phyloP scores from a whole-genome alignment of 2,797 vertebrate species.

The Pterois miles region DNA sequence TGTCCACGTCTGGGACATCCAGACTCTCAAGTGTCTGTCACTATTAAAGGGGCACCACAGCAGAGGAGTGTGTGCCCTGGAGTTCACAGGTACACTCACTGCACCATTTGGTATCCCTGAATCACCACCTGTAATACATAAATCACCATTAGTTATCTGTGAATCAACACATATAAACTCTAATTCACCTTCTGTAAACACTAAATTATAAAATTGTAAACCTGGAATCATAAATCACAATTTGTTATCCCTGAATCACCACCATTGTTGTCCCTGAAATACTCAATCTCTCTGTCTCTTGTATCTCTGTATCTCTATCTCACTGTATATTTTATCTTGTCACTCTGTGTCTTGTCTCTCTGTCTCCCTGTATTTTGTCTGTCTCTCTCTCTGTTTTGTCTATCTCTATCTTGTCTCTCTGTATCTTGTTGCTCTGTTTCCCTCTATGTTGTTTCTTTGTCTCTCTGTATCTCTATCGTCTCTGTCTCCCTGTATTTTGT shows the following conservation, averaged over 20 bases:
- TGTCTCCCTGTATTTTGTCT: too few species aligned
- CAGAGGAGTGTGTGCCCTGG: slow-evolving; percentile 92
- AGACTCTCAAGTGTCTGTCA: slow-evolving; percentile 93
- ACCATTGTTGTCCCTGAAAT: too few species aligned
- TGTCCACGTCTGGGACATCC: slow-evolving; percentile 94
- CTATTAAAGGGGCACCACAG: slow-evolving; percentile 93
- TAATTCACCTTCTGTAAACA: neutral
- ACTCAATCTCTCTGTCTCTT: neutral
- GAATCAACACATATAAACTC: neutral
- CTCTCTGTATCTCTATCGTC: neutral
- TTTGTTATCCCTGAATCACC: neutral
- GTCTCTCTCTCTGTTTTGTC: too few species aligned
- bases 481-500: neutral
- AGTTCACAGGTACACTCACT: slow-evolving; percentile 89
- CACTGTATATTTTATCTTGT: too few species aligned
- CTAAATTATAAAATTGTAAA: too few species aligned
- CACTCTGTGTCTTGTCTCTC: too few species aligned
- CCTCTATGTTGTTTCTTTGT: neutral
- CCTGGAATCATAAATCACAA: too few species aligned
- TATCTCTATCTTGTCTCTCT: neutral
- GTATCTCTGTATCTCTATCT: too few species aligned
- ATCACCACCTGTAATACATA: neutral
- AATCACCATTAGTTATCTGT: neutral
- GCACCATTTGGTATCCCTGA: neutral
- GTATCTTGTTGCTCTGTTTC: neutral